A percentile compares a stretch with the other conserved stretches of the same genome.
Conservation (phyloP, 1,140 invertebrate species). For the Lamellibrachia luymesi region DNA sequence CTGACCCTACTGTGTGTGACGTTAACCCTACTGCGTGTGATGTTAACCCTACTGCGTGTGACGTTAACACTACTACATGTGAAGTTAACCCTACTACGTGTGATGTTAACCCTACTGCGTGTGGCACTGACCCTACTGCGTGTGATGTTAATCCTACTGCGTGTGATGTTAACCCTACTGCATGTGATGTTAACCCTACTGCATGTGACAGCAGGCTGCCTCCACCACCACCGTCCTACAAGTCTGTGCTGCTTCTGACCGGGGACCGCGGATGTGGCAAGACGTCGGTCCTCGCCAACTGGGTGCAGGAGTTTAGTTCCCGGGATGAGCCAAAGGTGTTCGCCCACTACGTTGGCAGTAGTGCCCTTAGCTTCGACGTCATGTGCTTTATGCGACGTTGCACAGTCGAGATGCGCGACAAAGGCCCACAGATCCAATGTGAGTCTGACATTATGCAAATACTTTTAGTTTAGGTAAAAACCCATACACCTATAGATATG, state of each 20-base stretch:
- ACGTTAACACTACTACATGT: too few species aligned
- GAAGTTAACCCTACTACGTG: neutral
- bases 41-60: too few species aligned
- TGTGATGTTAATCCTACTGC: too few species aligned
- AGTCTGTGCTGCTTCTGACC: constrained; percentile 39
- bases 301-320: constrained; percentile 38
- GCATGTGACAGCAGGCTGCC: neutral
- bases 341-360: constrained; percentile 43
- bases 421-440: constrained; percentile 25
- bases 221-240: neutral
- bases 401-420: constrained; percentile 37
- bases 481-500: too few species aligned
- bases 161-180: too few species aligned
- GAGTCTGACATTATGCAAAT: neutral
- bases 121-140: too few species aligned
- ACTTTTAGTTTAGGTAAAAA: too few species aligned
- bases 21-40: too few species aligned
- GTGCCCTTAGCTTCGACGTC: constrained; percentile 39
- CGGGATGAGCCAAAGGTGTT: constrained; percentile 40
- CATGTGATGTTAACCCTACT: too few species aligned
- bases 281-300: constrained; percentile 44
- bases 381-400: constrained; percentile 38
- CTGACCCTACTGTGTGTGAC: too few species aligned
- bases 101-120: too few species aligned
- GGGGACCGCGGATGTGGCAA: constrained; percentile 50